phyloP scores from a whole-genome alignment of 2,797 vertebrate genomes.

The Tragopan temminckii region DNA sequence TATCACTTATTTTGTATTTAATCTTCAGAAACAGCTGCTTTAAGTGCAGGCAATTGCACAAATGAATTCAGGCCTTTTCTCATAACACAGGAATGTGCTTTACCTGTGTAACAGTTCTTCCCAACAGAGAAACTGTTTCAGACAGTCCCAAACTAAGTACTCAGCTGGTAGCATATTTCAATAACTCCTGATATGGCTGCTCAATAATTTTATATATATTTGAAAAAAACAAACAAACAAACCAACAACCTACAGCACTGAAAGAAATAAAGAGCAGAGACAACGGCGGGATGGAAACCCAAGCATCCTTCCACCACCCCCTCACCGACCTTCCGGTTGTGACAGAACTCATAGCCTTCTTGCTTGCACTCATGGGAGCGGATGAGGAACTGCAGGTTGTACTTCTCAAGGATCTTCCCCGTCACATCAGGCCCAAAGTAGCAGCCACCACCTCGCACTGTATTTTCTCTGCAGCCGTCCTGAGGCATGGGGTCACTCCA shows the following conservation, averaged over 20 bases:
- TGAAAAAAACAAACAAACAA: not conserved
- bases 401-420: constrained; percentile 83
- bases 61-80: not conserved
- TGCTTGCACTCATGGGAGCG: constrained; percentile 96
- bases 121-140: not conserved
- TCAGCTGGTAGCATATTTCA: not conserved
- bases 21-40: not conserved
- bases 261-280: not conserved
- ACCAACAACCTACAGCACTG: fast-evolving
- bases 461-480: constrained; percentile 90
- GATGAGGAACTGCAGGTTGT: constrained; percentile 91
- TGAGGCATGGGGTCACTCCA: constrained; percentile 94
- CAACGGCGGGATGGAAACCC: not conserved
- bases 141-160: not conserved
- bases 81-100: fast-evolving
- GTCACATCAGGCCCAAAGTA: constrained; percentile 96
- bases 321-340: constrained; percentile 85
- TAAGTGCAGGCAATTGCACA: not conserved
- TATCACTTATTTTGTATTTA: not conserved
- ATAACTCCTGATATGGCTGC: not conserved
- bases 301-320: fast-evolving
- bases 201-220: fast-evolving
- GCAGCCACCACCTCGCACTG: constrained; percentile 90
- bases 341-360: constrained; percentile 94
- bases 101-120: not conserved